Percentiles rank a stretch among this genome's conserved stretches.
These are phyloP conservation scores for Terrapene triunguis DNA, from an alignment of 2,113 vertebrate genomes.

Conservation along the genomic window DNA sequence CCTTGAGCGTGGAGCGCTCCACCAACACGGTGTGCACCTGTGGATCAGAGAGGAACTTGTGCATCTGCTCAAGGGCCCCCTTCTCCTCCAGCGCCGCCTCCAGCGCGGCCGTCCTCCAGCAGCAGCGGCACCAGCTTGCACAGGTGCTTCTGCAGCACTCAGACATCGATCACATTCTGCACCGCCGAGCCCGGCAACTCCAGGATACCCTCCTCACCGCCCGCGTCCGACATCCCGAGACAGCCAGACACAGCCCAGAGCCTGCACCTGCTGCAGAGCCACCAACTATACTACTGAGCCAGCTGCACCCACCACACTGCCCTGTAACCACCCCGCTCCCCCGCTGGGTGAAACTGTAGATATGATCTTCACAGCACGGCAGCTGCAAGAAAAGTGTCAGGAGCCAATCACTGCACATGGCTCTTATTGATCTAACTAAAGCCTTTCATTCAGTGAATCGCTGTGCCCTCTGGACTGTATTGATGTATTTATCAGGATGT, in stretches of 20 bases:
- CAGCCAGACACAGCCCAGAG: fast-evolving
- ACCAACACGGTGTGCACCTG: slow-evolving; percentile 94
- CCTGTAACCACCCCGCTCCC: slow-evolving; percentile 10
- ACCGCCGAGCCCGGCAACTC: slow-evolving; percentile 93
- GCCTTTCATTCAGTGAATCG: too few species aligned
- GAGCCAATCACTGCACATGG: too few species aligned
- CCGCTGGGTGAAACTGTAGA: neutral
- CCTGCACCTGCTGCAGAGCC: neutral
- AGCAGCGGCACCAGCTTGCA: too few species aligned
- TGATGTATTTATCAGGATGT: too few species aligned
- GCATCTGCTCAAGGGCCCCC: slow-evolving; percentile 96
- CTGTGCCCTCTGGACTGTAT: too few species aligned
- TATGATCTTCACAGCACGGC: too few species aligned
- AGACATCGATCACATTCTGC: slow-evolving; percentile 93
- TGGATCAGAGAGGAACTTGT: slow-evolving; percentile 93
- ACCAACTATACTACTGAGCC: slow-evolving; percentile 42
- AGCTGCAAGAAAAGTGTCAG: too few species aligned
- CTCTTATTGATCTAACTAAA: too few species aligned
- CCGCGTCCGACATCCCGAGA: slow-evolving; percentile 88
- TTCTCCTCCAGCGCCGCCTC: slow-evolving; percentile 97
- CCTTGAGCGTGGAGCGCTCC: slow-evolving; percentile 94
- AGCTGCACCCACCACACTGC: neutral
- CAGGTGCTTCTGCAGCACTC: slow-evolving; percentile 95
- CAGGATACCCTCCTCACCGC: slow-evolving; percentile 81
- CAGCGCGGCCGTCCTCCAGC: slow-evolving; percentile 93